Evolutionary conservation across 2,113 vertebrate species (phyloP).

Genomic region (Aramus guarauna): DNA sequence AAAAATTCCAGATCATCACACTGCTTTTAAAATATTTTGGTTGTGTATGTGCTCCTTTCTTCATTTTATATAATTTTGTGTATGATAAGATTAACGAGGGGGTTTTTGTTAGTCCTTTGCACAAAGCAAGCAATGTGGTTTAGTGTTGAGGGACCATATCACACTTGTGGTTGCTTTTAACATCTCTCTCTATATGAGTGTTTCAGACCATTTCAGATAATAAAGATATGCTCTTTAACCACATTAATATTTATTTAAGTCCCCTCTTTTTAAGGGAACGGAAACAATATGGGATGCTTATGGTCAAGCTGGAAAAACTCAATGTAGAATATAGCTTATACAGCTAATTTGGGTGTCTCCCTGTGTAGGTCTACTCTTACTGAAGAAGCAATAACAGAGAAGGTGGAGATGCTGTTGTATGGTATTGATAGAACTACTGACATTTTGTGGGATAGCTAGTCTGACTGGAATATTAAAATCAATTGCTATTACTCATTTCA

Average conservation of each 20-base stretch:
- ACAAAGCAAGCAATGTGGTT: background rate
- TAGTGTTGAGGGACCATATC: background rate
- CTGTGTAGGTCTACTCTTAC: background rate
- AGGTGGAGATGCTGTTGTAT: background rate
- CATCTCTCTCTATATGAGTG: background rate
- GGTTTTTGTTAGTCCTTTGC: rapidly evolving
- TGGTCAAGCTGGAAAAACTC: background rate
- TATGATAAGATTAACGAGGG: too few relatives aligned
- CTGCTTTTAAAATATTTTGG: background rate
- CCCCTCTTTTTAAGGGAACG: background rate
- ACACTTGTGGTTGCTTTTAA: background rate
- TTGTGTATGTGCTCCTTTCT: background rate
- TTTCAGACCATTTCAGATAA: background rate
- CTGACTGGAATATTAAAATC: background rate
- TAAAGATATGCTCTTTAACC: background rate
- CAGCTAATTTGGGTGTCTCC: background rate
- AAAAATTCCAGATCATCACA: background rate
- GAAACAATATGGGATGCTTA: background rate
- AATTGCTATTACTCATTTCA: background rate
- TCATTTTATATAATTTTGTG: background rate
- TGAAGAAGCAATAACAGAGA: background rate
- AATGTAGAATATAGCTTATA: background rate
- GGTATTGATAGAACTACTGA: background rate
- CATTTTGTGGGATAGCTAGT: background rate
- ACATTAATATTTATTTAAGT: background rate